Conservation (phyloP, 1,140 invertebrate species). For the Dufourea novaeangliae region DNA sequence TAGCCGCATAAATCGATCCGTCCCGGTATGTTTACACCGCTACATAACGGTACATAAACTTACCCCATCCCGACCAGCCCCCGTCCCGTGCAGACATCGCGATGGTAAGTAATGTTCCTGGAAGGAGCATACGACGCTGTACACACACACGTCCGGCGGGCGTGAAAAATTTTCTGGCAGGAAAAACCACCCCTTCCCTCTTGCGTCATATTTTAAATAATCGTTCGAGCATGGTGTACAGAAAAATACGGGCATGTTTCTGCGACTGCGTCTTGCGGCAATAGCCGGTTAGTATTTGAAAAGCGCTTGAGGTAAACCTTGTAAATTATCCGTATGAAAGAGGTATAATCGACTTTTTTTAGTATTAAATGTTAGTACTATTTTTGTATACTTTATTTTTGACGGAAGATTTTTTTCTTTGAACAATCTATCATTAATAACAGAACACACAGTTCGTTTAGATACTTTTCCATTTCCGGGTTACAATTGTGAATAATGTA, state of each 20-base stretch:
- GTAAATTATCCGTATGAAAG: no score
- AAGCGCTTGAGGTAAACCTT: no score
- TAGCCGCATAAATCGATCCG: conserved; percentile 67
- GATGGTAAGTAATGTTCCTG: conserved; percentile 43
- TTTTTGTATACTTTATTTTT: no score
- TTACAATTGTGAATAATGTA: no score
- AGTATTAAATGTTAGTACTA: no score
- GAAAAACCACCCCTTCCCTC: neutral
- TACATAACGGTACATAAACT: conserved; percentile 58
- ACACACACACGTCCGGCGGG: neutral
- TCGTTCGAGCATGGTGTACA: no score
- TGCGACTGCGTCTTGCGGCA: neutral
- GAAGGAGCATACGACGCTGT: conserved; percentile 41
- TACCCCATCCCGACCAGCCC: neutral
- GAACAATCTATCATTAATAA: no score
- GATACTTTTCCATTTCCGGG: no score
- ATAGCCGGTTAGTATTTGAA: neutral
- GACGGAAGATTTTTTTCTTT: no score
- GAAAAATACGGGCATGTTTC: no score
- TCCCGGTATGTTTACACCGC: conserved; percentile 57
- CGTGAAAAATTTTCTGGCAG: conserved; percentile 31
- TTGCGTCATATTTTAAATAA: conserved; percentile 2
- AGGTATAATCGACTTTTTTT: no score
- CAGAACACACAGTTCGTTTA: no score
- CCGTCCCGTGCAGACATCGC: neutral